Evolutionary conservation across 1,140 invertebrate species (phyloP).

Genomic region (Drosophila sulfurigaster): DNA sequence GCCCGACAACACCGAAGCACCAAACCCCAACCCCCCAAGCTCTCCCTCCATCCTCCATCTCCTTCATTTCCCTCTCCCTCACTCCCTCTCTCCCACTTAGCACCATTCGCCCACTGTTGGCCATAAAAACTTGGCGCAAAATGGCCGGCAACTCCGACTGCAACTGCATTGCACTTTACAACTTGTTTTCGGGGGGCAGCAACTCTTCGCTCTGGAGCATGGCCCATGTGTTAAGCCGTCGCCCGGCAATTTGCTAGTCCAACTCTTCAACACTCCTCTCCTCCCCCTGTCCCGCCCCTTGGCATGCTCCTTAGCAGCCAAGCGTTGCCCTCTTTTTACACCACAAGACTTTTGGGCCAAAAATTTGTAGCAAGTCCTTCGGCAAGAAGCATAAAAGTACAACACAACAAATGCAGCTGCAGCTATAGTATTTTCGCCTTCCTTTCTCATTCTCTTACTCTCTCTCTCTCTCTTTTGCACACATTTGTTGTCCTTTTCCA

Average conservation of each 20-base stretch:
- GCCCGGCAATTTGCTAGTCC: conserved; percentile 15
- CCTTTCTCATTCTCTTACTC: neutral
- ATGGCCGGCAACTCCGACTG: conserved; percentile 11
- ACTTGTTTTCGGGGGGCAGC: conserved; percentile 41
- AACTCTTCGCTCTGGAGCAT: conserved; percentile 7
- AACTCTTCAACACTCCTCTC: neutral
- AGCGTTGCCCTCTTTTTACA: neutral
- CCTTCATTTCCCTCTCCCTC: neutral
- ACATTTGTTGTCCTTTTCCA: conserved; percentile 1
- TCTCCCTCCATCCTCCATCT: neutral
- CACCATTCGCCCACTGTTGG: neutral
- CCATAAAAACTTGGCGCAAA: conserved; percentile 36
- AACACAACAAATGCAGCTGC: too few relatives aligned
- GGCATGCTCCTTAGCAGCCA: too few relatives aligned
- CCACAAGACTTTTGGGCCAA: conserved; percentile 6
- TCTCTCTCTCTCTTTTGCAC: neutral
- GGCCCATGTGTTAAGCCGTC: conserved; percentile 18
- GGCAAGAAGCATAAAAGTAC: conserved; percentile 1
- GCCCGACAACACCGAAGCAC: conserved; percentile 24
- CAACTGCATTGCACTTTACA: conserved; percentile 52
- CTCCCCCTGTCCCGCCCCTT: neutral
- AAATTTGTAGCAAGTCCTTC: conserved; percentile 10
- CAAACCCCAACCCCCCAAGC: neutral
- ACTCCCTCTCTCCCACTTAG: too few relatives aligned
- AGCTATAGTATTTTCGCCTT: too few relatives aligned